Evolutionary conservation across 2,113 vertebrate species (phyloP), one percentile per base, ranked within the genome.

Genomic region (Pterocles gutturalis): DNA sequence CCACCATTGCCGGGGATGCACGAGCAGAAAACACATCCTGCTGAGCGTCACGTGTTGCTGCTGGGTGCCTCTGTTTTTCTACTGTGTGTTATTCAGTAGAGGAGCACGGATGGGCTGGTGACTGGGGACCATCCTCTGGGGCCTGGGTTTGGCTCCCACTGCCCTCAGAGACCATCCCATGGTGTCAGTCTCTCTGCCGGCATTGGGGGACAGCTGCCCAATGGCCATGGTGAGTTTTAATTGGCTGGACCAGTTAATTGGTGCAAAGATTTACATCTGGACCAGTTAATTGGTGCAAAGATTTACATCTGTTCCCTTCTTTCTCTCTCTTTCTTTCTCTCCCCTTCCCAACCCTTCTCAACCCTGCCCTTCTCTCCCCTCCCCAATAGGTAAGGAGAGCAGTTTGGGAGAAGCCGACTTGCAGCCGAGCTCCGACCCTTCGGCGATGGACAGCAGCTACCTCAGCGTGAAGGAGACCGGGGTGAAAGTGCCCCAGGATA

Each of bases 381-480:
- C 22, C 53, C 81, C 14, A 73, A 61, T 41, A 99, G 99, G 98
- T 98, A 99, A 99, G 98, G 99, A 99, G 95, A 98, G 98, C 91
- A 95, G 98, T 65, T 93, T 99, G 97, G 98, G 99, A 46, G 99
- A 99, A 66, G 98, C 99, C 1, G 99, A 99, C 82, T 61, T 99
- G 97, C 98, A 99, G 17, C 97, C 98, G 0, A 99, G 98, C 98
- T 98, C 99, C 0, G 99, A 99, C 83, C 97, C 98, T 9, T 95
- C 99, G 79, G 99, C 98, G 76, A 99, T 99, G 99, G 99, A 99
- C 92, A 98, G 98, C 98, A 98, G 98, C 98, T 99, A 99, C 98
- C 99, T 99, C 97, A 97, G 98, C 54, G 98, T 99, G 90, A 99
- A 99, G 98, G 99, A 99, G 64, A 94, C 98, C 0, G 98, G 98